A percentile compares a stretch with the other conserved stretches of the same genome.
These are phyloP conservation scores for Sigmodon hispidus DNA, from an alignment of 2,113 vertebrate genomes.

Conservation along the genomic window DNA sequence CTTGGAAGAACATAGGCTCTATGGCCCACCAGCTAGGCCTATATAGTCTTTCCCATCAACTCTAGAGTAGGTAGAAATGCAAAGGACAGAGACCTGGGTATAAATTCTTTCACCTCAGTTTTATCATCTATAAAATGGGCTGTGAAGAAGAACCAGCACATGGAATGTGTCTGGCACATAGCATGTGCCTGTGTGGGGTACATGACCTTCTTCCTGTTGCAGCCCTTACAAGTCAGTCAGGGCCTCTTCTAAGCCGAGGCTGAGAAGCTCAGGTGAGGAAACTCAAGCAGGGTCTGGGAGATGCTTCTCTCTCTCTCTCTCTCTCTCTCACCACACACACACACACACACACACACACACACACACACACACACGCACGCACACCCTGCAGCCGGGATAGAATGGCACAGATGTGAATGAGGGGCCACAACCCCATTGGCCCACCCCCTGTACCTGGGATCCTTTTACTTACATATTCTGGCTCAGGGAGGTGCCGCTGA, in stretches of 20 bases:
- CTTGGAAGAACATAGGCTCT: not conserved
- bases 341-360: not conserved
- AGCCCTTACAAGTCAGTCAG: not conserved
- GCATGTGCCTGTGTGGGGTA: not conserved
- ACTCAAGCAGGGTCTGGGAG: not conserved
- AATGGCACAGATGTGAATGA: not conserved
- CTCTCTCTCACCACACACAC: not conserved
- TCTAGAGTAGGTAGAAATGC: not conserved
- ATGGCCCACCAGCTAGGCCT: not conserved
- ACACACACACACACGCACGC: not conserved
- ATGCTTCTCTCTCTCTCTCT: too few species aligned
- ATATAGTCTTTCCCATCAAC: not conserved
- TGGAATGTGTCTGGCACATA: not conserved
- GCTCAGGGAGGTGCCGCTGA: not conserved
- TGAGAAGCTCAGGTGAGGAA: not conserved
- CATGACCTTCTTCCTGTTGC: not conserved
- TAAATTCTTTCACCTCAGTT: not conserved
- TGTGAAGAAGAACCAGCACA: not conserved
- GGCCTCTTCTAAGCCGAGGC: not conserved
- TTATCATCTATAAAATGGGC: slow-evolving; percentile 32
- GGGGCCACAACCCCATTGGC: not conserved
- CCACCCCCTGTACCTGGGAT: not conserved
- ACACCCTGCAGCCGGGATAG: not conserved
- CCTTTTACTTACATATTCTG: not conserved
- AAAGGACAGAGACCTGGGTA: not conserved